Base-by-base conservation (phyloP, 2,113 vertebrate species). In the Phainopepla nitens region DNA sequence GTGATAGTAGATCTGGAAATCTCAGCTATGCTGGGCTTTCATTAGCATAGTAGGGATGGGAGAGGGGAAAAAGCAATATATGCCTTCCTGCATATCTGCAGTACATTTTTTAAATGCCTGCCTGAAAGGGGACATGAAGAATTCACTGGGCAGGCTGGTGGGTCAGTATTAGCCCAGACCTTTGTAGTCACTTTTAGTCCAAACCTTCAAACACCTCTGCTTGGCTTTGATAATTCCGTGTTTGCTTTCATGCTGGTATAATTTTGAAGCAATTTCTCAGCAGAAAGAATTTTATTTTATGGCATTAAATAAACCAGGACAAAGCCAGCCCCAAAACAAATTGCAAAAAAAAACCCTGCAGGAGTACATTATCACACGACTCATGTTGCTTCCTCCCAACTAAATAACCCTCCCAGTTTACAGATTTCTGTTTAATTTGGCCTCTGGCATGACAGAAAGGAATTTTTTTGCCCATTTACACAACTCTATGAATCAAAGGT, bases 401-500 rank as follows among this genome's bases (percentile, higher is more conserved):
- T 62, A 80, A 95, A 95, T n/a, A 90, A 72, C 72, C 62, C 94
- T 93, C 92, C 77, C 4, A 12, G 77, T 83, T 97, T 93, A 78
- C 64, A 95, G 94, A 97, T 97, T 97, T 97, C 94, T 97, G 82
- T 91, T 96, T 90, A 84, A 96, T 93, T 96, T 98, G 95, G 96
- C 98, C 97, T 96, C 95, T 76, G 98, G 96, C 97, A 97, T 92
- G 96, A 97, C 97, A 98, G 97, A 96, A 96, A 95, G 72, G 98
- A 97, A 96, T 97, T 98, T 98, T 98, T 97, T 98, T 97, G 93
- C 97, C 97, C 97, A 97, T 97, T 97, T 97, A 90, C 88, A 97
- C 96, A 97, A 97, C 97, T 97, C 97, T 96, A 86, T 98, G 98
- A 98, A 98, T 98, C 98, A 98, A 98, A 97, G 7, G 88, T 69